Percentiles rank a stretch among this genome's conserved stretches.
These are phyloP conservation scores for Panthera uncia DNA, from an alignment of 2,113 vertebrate species.

Conservation along the genomic window DNA sequence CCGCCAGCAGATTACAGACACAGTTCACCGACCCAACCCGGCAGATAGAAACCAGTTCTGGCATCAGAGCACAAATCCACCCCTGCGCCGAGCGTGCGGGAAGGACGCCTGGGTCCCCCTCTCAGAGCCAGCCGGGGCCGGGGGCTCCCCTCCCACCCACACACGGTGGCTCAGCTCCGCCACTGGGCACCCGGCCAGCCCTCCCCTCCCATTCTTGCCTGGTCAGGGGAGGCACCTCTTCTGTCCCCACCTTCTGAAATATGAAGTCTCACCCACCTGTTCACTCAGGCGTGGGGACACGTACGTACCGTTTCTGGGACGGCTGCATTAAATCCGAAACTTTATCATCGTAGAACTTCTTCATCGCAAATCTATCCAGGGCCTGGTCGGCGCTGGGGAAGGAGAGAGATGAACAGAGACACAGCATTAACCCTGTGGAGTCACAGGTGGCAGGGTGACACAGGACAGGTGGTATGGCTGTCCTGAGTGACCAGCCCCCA, in stretches of 20 bases:
- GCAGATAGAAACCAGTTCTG: not conserved
- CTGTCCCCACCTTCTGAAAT: not conserved
- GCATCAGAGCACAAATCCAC: not conserved
- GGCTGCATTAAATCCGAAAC: constrained; percentile 96
- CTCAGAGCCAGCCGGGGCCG: accelerated
- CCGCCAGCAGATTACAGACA: not conserved
- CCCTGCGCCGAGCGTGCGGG: accelerated
- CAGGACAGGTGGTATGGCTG: accelerated
- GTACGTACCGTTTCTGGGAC: constrained; percentile 94
- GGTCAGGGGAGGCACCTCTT: accelerated
- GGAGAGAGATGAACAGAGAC: not conserved
- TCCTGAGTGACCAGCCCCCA: too few relatives aligned
- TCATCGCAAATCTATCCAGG: constrained; percentile 98
- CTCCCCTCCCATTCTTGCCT: accelerated
- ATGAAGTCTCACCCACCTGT: not conserved
- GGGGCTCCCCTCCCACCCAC: not conserved
- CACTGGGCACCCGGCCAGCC: accelerated
- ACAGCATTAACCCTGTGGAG: accelerated
- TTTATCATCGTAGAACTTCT: constrained; percentile 99
- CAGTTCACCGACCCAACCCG: accelerated
- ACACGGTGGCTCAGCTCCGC: accelerated
- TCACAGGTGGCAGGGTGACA: accelerated
- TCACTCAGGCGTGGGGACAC: not conserved
- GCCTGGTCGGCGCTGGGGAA: constrained; percentile 95
- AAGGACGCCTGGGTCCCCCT: not conserved